These are phyloP conservation scores for Oreochromis spilurus DNA, from an alignment of 2,113 vertebrate species.

Conservation along the genomic window DNA sequence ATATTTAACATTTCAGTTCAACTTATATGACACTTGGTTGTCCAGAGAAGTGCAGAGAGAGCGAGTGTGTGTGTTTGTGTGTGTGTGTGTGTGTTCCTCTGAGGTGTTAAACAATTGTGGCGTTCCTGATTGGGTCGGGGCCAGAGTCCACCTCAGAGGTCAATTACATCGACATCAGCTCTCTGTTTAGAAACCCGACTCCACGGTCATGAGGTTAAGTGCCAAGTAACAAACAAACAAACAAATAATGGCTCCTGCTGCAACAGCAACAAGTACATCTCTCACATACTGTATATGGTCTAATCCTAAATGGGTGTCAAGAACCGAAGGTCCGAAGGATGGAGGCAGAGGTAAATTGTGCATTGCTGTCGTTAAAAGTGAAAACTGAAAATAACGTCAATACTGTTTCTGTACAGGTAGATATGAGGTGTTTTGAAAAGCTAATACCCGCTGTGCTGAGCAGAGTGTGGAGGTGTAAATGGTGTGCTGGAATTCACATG, in stretches of 20 bases:
- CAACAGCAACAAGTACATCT: constrained; percentile 18
- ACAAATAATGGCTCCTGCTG: constrained; percentile 53
- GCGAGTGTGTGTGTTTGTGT: not conserved
- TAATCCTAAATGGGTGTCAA: not conserved
- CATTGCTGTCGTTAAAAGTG: constrained; percentile 26
- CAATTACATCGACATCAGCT: constrained; percentile 14
- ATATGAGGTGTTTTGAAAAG: constrained; percentile 43
- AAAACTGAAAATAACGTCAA: constrained; percentile 52
- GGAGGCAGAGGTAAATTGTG: constrained; percentile 63
- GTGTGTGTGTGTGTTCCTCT: not conserved
- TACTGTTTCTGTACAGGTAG: constrained; percentile 70
- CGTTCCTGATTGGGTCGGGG: constrained; percentile 3
- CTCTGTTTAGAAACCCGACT: constrained; percentile 27
- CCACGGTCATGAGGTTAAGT: constrained; percentile 66
- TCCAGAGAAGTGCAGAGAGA: constrained; percentile 64
- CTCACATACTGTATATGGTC: not conserved
- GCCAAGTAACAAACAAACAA: constrained; percentile 62
- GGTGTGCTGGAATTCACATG: constrained; percentile 50
- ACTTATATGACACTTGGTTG: constrained; percentile 47
- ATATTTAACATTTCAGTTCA: constrained; percentile 37
- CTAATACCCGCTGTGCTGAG: not conserved
- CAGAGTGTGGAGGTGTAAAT: constrained; percentile 48
- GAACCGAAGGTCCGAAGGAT: constrained; percentile 6
- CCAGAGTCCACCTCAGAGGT: constrained; percentile 35
- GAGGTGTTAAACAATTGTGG: constrained; percentile 1